Conservation (phyloP, 2,888 invertebrate species). For the Callimorpha dominula region DNA sequence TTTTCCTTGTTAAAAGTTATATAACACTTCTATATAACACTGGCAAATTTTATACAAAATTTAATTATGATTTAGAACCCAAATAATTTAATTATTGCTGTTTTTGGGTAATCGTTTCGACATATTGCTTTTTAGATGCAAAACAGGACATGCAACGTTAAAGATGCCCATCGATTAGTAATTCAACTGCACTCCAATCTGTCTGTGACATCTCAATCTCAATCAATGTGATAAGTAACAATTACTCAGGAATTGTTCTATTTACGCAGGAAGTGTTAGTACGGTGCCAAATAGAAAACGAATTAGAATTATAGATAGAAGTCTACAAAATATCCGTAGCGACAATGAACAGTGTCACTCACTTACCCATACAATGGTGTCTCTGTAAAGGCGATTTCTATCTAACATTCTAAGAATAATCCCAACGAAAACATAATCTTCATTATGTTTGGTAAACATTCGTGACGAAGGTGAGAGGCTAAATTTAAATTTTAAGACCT, state of each 20-base stretch:
- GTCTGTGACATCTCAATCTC: no score
- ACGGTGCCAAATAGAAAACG: no score
- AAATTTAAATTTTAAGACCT: not conserved
- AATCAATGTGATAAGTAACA: not conserved
- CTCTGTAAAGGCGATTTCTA: not conserved
- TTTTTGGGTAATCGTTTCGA: no score
- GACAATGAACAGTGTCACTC: not conserved
- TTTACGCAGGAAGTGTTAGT: no score
- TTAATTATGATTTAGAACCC: no score
- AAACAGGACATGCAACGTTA: no score
- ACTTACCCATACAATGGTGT: not conserved
- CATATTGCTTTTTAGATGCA: no score
- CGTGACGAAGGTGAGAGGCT: slow-evolving; percentile 2
- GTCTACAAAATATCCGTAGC: not conserved
- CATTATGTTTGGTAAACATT: not conserved
- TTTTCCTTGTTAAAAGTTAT: no score
- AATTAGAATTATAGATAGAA: not conserved
- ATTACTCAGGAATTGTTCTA: not conserved
- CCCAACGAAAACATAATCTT: slow-evolving; percentile 1
- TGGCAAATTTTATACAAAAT: no score
- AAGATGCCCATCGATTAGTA: not conserved
- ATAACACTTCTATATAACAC: no score
- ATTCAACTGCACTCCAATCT: not conserved
- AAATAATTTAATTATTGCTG: no score
- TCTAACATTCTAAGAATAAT: slow-evolving; percentile 1